Percentiles rank a stretch among this genome's conserved stretches.
phyloP scores from a whole-genome alignment of 2,113 vertebrate species.

The Zapornia atra region DNA sequence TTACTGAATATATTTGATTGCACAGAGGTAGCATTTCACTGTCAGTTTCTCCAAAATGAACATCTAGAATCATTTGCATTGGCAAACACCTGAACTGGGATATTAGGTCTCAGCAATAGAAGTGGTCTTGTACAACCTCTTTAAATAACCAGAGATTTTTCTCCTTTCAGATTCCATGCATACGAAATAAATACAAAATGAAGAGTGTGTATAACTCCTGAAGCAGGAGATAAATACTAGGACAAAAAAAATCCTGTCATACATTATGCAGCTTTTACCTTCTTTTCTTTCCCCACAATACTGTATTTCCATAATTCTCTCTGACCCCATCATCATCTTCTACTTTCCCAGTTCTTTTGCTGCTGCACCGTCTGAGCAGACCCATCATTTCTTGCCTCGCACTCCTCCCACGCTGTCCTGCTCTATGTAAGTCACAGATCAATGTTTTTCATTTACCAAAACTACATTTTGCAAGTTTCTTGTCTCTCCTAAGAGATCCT shows the following conservation, averaged over 20 bases:
- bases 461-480: background rate
- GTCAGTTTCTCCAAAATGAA: background rate
- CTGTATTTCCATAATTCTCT: background rate
- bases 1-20: constrained; percentile 39
- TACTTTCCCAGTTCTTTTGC: background rate
- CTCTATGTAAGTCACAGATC: background rate
- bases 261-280: background rate
- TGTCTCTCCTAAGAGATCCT: background rate
- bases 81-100: background rate
- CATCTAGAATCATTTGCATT: background rate
- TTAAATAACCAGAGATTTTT: background rate
- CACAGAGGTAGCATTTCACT: background rate
- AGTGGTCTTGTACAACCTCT: background rate
- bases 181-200: background rate
- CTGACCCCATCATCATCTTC: background rate
- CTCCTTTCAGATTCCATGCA: background rate
- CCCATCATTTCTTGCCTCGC: background rate
- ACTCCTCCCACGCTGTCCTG: background rate
- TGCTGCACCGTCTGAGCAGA: background rate
- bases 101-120: background rate
- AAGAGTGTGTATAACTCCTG: background rate
- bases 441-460: background rate
- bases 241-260: background rate
- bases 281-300: background rate
- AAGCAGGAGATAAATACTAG: background rate